Evolutionary conservation across 2,113 vertebrate genomes (phyloP).

Genomic region (Lepidothrix coronata): DNA sequence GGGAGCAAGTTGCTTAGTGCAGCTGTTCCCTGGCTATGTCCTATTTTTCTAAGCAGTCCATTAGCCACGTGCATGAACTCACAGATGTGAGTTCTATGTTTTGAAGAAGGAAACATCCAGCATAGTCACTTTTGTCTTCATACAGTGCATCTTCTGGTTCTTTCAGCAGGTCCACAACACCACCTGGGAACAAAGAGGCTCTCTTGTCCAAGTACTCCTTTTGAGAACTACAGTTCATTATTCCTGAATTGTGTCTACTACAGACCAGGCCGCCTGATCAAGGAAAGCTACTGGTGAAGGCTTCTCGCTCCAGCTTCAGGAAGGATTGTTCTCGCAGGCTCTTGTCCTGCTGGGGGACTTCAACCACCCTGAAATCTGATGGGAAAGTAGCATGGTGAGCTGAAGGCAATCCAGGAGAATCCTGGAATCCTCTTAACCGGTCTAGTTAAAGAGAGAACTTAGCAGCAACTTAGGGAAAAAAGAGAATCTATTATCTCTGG

Average conservation of each 20-base stretch:
- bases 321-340: neutral
- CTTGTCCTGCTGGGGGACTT: neutral
- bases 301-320: neutral
- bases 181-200: constrained; percentile 20
- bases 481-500: neutral
- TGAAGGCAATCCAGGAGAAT: neutral
- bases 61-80: constrained; percentile 24
- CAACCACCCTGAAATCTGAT: neutral
- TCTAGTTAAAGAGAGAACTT: neutral
- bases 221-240: neutral
- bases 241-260: neutral
- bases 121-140: neutral
- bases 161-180: neutral
- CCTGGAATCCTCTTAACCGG: neutral
- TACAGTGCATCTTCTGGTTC: neutral
- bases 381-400: neutral
- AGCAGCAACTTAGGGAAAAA: neutral
- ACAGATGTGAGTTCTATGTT: constrained; percentile 34
- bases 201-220: constrained; percentile 13
- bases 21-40: constrained; percentile 44
- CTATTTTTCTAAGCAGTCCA: constrained; percentile 44
- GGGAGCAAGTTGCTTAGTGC: constrained; percentile 24
- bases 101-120: constrained; percentile 14
- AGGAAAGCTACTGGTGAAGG: neutral
- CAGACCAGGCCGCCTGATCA: neutral